These are phyloP conservation scores for Acanthopleura granulata DNA, from an alignment of 2,888 invertebrate species.

Conservation along the genomic window DNA sequence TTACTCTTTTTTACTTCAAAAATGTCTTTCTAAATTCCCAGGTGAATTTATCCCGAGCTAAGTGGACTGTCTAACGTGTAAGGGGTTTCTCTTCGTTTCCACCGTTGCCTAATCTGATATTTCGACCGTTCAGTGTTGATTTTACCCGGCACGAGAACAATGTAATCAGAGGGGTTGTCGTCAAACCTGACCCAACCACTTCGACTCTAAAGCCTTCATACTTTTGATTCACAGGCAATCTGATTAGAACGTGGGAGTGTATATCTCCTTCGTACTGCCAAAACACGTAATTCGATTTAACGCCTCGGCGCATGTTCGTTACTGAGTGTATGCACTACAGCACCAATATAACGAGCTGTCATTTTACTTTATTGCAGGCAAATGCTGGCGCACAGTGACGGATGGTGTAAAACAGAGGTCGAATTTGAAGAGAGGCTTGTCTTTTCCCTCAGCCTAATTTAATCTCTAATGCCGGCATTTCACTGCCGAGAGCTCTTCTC, in stretches of 20 bases:
- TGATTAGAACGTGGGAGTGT: background rate
- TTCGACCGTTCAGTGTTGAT: background rate
- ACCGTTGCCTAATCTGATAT: too few species aligned
- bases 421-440: too few species aligned
- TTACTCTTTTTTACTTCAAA: too few species aligned
- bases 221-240: constrained; percentile 6
- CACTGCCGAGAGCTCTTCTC: too few species aligned
- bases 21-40: too few species aligned
- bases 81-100: too few species aligned
- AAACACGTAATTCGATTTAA: constrained; percentile 17
- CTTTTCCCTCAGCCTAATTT: too few species aligned
- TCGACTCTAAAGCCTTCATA: background rate
- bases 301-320: background rate
- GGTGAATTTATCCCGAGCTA: too few species aligned
- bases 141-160: background rate
- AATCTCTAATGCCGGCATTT: too few species aligned
- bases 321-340: background rate
- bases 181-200: constrained; percentile 1
- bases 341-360: background rate
- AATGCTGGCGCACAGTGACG: background rate
- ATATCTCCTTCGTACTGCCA: background rate
- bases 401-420: too few species aligned
- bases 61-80: too few species aligned
- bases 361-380: constrained; percentile 7
- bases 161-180: background rate